These are phyloP conservation scores for Myotis findleyi DNA, from an alignment of 2,797 vertebrate genomes.

Conservation along the genomic window DNA sequence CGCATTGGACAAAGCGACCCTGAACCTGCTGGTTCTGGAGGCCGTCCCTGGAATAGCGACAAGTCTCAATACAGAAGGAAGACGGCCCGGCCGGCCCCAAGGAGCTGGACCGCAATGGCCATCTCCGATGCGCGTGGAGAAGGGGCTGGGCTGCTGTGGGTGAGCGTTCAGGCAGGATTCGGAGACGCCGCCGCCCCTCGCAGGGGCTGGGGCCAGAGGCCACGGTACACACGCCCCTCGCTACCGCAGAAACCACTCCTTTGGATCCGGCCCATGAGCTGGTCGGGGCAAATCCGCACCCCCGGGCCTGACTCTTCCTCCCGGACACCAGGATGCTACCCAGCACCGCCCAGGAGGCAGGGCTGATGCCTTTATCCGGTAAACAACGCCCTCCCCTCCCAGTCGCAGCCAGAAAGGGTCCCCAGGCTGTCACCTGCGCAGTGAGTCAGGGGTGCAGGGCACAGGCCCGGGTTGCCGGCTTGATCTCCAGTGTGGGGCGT, in stretches of 20 bases:
- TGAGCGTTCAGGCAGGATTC: conserved; percentile 54
- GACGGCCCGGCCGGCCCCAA: background rate
- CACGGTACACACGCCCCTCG: conserved; percentile 63
- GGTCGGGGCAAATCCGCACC: conserved; percentile 85
- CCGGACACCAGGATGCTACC: conserved; percentile 76
- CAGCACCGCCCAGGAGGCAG: conserved; percentile 81
- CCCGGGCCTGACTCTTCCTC: conserved; percentile 85
- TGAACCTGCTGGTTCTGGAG: background rate
- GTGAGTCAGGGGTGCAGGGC: conserved; percentile 69
- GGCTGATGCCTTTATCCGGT: conserved; percentile 87
- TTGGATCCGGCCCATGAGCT: conserved; percentile 83
- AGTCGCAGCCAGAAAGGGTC: conserved; percentile 85
- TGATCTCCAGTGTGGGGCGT: too few species aligned
- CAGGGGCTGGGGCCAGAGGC: conserved; percentile 71
- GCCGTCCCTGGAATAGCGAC: background rate
- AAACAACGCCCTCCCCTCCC: conserved; percentile 84
- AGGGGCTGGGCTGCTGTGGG: conserved; percentile 46
- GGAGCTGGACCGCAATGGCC: conserved; percentile 49
- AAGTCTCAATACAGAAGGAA: background rate
- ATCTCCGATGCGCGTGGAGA: conserved; percentile 37
- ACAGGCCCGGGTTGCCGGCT: too few species aligned
- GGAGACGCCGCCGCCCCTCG: conserved; percentile 38
- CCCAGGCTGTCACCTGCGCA: conserved; percentile 84
- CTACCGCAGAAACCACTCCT: conserved; percentile 80
- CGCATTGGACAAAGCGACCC: background rate